Evolutionary conservation across 2,888 invertebrate genomes (phyloP), one percentile per base, ranked within the genome.

Genomic region (Sclerodermus sp.): DNA sequence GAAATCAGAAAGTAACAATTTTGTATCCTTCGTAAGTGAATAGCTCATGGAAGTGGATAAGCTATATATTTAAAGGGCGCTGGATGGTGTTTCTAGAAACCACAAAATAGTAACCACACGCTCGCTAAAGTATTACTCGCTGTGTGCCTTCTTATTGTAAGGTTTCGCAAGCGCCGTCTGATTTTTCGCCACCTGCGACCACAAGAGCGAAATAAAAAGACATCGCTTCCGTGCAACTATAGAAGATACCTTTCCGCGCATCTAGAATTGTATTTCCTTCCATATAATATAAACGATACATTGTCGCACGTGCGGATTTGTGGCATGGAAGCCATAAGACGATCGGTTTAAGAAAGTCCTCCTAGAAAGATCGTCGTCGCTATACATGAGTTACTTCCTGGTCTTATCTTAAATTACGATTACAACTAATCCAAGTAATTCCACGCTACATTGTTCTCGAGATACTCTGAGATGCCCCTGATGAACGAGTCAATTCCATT

Each of bases 141-240:
- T 34, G n/a, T 34, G 12, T 13, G 37, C 16, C 37, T 15, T 37
- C 37, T 37, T 16, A 8, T 51, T 48, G 39, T 55, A 55, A 45
- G 54, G 56, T 36, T 50, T 52, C 54, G 18, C 23, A 31, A 44
- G 38, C 41, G 41, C 50, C 42, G 36, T 31, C 42, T 40, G 10
- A 49, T 57, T 55, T 55, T 55, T 55, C 51, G 47, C 57, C 59
- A 66, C 55, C 61, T 55, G 59, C 57, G 59, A 64, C 73, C 73
- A 51, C 71, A 70, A 63, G 50, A 57, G 58, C 62, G 58, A 67
- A 66, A 65, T 49, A 47, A 53, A 52, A 66, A 64, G 66, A 66
- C 60, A 41, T 48, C 38, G 49, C 60, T 69, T 68, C 68, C 67
- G 67, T 57, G 47, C 45, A 51, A 51, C 55, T 51, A 57, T 51